Evolutionary conservation across 2,113 vertebrate species (phyloP).

Genomic region (Phalacrocorax aristotelis): DNA sequence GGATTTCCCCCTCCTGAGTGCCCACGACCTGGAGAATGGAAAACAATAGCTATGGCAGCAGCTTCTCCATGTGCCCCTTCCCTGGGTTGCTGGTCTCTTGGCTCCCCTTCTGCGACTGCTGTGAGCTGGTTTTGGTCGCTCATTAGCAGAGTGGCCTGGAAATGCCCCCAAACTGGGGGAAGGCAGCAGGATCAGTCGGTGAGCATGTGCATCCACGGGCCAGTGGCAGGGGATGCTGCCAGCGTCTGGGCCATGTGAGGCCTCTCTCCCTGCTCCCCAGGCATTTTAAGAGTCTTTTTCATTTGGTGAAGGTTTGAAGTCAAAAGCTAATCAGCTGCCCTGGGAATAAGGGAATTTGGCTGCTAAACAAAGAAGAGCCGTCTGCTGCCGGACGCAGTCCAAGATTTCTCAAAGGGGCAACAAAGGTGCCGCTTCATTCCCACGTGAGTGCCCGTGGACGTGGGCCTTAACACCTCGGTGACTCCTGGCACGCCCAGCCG

Average conservation of each 20-base stretch:
- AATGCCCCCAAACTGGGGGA: neutral
- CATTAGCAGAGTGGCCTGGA: neutral
- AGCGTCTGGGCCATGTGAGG: neutral
- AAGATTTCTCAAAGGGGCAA: neutral
- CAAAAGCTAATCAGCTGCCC: neutral
- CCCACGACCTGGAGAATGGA: neutral
- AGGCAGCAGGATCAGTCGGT: neutral
- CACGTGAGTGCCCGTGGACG: rapidly evolving
- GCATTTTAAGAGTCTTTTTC: neutral
- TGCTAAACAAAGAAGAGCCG: neutral
- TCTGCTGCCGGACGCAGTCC: neutral
- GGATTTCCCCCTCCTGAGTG: rapidly evolving
- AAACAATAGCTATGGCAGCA: neutral
- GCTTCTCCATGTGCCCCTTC: neutral
- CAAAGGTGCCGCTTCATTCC: neutral
- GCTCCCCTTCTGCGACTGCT: rapidly evolving
- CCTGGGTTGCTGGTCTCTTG: neutral
- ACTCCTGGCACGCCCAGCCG: rapidly evolving
- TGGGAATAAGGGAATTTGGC: neutral
- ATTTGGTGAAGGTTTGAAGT: neutral
- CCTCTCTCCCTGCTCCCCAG: neutral
- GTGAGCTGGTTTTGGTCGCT: neutral
- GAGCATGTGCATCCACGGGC: neutral
- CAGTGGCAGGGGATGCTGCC: neutral
- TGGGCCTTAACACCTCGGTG: neutral